phyloP scores from a whole-genome alignment of 2,888 invertebrate species.

The Elaeidobius kamerunicus region DNA sequence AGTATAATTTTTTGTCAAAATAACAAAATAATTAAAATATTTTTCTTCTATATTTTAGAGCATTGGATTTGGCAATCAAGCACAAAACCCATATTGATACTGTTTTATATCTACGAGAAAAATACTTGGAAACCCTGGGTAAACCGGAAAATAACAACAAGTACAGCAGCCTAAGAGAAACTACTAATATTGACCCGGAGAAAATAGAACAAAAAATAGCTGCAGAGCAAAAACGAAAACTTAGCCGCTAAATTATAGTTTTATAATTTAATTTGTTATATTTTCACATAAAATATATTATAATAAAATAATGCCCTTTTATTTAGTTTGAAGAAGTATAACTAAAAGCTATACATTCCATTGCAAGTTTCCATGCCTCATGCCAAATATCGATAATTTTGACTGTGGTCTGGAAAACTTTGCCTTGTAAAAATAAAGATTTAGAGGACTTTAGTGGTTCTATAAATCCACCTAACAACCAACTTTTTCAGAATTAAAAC shows the following conservation, averaged over 20 bases:
- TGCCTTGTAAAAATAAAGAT: no score
- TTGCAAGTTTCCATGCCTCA: no score
- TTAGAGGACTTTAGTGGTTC: no score
- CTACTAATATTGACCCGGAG: slow-evolving; percentile 50
- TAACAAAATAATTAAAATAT: slow-evolving; percentile 1
- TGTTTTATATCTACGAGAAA: slow-evolving; percentile 64
- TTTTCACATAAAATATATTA: no score
- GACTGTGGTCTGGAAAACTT: no score
- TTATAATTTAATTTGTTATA: no score
- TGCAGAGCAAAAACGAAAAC: slow-evolving; percentile 45
- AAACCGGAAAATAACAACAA: slow-evolving; percentile 58
- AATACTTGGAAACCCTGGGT: slow-evolving; percentile 59
- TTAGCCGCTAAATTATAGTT: slow-evolving; percentile 15
- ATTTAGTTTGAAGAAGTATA: no score
- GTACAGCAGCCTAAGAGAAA: slow-evolving; percentile 51
- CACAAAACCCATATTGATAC: slow-evolving; percentile 70
- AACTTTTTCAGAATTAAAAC: no score
- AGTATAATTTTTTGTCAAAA: neutral
- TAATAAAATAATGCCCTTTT: no score
- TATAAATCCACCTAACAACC: no score
- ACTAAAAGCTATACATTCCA: no score
- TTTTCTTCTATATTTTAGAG: slow-evolving; percentile 50
- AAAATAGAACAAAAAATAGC: slow-evolving; percentile 51
- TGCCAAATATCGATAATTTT: no score
- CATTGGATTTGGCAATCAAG: slow-evolving; percentile 70